Evolutionary conservation across 2,797 vertebrate genomes (phyloP), one percentile per base, ranked within the genome.

Genomic region (Xenentodon cancila): DNA sequence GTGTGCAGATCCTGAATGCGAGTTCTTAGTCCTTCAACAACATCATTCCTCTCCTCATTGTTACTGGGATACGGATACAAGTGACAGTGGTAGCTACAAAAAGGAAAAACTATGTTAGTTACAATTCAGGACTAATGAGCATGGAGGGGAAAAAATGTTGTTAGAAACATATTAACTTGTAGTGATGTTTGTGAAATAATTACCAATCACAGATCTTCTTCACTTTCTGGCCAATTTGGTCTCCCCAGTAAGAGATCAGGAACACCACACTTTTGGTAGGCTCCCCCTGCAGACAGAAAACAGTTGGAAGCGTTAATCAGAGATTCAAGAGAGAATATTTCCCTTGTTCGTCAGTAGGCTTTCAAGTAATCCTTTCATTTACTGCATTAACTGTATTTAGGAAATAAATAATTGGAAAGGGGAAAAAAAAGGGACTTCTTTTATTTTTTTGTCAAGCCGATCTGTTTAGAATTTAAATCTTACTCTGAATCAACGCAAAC

Each of bases 181-280:
- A 21, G 25, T 16, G 16, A 19, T 44, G 18, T 5, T 16, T 11
- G 37, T 19, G n/a, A 2, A 57, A 53, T 73, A 51, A 79, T 95
- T 94, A 99, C 98, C 98, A 99, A 57, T 99, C 97, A 79, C 97
- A 98, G 63, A 99, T 98, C 91, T 97, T 99, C 92, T 97, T 99
- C 18, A 99, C 96, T 90, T 99, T 99, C 85, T 98, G 96, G 43
- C 97, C 97, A 11, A 99, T 98, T 81, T 98, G 96, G n/a, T 99
- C 98, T 40, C 98, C 98, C 97, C 97, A 99, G 60, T 97, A 99
- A 32, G 97, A 99, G 63, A 99, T 95, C 43, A 99, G 89, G 82
- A 99, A 99, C 64, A 97, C 97, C 44, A 96, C 93, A 84, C 94
- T 96, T 60, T 95, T 97, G 15, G 94, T 94, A 20, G 88, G 90